Evolutionary conservation across 1,140 invertebrate genomes (phyloP).

Genomic region (Psilanteris sp.): DNA sequence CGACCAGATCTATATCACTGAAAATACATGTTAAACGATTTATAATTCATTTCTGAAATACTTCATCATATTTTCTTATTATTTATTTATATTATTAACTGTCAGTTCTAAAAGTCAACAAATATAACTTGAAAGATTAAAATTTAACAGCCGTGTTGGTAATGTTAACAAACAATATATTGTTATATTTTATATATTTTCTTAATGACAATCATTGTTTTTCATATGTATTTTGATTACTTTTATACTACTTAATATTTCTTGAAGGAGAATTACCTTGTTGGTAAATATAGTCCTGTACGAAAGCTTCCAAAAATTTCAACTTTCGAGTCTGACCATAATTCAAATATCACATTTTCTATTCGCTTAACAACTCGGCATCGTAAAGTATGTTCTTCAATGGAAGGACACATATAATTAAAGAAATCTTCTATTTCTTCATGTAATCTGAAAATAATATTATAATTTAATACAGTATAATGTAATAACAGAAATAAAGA

Average conservation of each 20-base stretch:
- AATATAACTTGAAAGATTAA: too few species aligned
- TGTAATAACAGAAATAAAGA: too few species aligned
- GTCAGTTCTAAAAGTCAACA: too few species aligned
- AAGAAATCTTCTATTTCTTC: slow-evolving; percentile 98
- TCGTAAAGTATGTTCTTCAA: slow-evolving; percentile 92
- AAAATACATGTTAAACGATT: too few species aligned
- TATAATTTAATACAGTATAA: not conserved
- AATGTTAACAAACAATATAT: too few species aligned
- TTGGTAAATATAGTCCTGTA: slow-evolving; percentile 96
- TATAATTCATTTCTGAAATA: too few species aligned
- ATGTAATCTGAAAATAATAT: slow-evolving; percentile 86
- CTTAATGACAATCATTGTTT: too few species aligned
- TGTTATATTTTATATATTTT: too few species aligned
- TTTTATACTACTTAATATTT: not conserved
- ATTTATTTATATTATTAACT: too few species aligned
- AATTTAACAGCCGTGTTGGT: too few species aligned
- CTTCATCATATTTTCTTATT: too few species aligned
- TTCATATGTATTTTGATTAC: not conserved
- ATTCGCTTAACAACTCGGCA: slow-evolving; percentile 93
- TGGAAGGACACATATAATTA: slow-evolving; percentile 94
- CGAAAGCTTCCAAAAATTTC: slow-evolving; percentile 98
- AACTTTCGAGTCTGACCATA: slow-evolving; percentile 95
- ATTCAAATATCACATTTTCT: slow-evolving; percentile 89
- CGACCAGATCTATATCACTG: slow-evolving; percentile 98
- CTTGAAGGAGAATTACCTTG: slow-evolving; percentile 81